These are phyloP conservation scores for Cryptotermes secundus DNA, from an alignment of 1,140 invertebrate species.

Conservation along the genomic window DNA sequence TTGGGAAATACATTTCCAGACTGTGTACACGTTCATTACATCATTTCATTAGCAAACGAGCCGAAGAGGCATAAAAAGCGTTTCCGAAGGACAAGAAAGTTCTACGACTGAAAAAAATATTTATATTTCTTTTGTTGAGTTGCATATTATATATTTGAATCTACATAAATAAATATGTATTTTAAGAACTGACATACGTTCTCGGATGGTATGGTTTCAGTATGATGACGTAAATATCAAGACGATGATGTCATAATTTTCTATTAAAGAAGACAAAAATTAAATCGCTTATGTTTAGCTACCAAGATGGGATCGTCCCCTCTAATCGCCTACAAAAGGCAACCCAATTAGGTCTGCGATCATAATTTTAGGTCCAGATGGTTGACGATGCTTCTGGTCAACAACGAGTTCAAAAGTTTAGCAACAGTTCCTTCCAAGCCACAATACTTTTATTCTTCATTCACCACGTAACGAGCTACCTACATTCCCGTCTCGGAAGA, in stretches of 20 bases:
- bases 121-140: neutral
- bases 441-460: too few species aligned
- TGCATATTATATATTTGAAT: neutral
- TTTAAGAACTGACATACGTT: neutral
- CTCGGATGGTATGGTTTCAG: neutral
- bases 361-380: too few species aligned
- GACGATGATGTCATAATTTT: neutral
- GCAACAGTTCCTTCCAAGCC: too few species aligned
- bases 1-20: neutral
- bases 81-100: conserved; percentile 2
- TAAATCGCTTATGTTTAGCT: neutral
- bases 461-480: too few species aligned
- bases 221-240: neutral
- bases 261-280: neutral
- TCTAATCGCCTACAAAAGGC: too few species aligned
- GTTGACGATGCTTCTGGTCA: too few species aligned
- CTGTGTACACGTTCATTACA: neutral
- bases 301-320: too few species aligned
- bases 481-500: too few species aligned
- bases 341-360: too few species aligned
- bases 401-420: too few species aligned
- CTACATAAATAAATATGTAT: conserved; percentile 16
- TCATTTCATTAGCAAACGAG: neutral
- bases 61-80: neutral
- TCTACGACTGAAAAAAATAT: neutral